These are phyloP conservation scores for Chelon auratus DNA, from an alignment of 2,797 vertebrate genomes.

Conservation along the genomic window DNA sequence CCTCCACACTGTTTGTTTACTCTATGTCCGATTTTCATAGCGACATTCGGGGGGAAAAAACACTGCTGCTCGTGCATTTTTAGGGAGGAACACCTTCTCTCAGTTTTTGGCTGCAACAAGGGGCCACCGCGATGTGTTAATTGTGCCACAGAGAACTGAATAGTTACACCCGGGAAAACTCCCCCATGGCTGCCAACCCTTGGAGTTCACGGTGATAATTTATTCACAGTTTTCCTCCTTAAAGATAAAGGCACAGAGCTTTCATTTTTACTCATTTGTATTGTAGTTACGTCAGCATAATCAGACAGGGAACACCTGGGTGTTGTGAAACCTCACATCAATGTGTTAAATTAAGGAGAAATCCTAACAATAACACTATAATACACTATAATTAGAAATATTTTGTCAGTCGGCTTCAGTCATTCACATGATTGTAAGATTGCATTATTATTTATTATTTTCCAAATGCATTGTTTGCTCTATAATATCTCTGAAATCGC, in stretches of 20 bases:
- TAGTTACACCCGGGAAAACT: constrained; percentile 45
- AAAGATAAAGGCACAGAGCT: constrained; percentile 35
- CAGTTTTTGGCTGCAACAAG: background rate
- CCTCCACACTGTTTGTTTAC: constrained; percentile 44
- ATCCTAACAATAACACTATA: constrained; percentile 6
- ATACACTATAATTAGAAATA: constrained; percentile 13
- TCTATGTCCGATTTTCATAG: constrained; percentile 10
- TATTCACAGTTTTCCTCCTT: constrained; percentile 15
- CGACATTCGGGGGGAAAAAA: constrained; percentile 21
- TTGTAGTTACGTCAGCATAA: background rate
- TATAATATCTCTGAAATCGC: no score
- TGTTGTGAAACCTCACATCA: background rate
- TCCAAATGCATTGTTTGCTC: no score
- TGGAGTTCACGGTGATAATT: constrained; percentile 47
- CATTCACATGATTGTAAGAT: background rate
- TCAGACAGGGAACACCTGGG: constrained; percentile 16
- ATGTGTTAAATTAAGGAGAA: constrained; percentile 9
- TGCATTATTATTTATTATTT: no score
- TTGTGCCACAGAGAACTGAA: constrained; percentile 48
- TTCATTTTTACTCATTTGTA: constrained; percentile 2
- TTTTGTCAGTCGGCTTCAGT: background rate
- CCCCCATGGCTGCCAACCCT: constrained; percentile 29
- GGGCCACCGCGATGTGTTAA: constrained; percentile 25
- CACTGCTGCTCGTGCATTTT: background rate
- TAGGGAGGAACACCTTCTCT: background rate